Percentiles rank a stretch among this genome's conserved stretches.
Conservation (phyloP, 1,140 invertebrate genomes). For the Drosophila melanica region DNA sequence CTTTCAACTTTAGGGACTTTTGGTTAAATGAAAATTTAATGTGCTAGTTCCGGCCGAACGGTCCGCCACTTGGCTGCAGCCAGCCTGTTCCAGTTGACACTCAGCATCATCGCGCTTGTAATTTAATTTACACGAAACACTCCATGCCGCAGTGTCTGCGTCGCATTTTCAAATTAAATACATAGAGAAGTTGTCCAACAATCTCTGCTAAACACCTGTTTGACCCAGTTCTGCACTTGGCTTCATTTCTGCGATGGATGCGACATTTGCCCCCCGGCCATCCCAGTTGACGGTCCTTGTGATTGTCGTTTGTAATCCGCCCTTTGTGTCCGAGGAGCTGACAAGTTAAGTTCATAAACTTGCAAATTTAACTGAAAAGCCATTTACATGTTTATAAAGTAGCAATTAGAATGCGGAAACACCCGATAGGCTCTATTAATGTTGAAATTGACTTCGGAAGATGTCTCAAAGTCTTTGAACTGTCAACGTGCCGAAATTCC, state of each 20-base stretch:
- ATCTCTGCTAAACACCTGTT: slow-evolving; percentile 26
- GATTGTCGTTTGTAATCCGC: slow-evolving; percentile 31
- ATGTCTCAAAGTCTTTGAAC: not conserved
- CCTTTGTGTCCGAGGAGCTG: slow-evolving; percentile 4
- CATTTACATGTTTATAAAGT: slow-evolving; percentile 34
- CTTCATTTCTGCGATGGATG: not conserved
- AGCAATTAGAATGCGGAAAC: slow-evolving; percentile 16
- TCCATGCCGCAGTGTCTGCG: slow-evolving; percentile 42
- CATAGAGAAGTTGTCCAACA: slow-evolving; percentile 34
- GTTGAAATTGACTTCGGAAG: slow-evolving; percentile 7
- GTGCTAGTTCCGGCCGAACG: slow-evolving; percentile 35
- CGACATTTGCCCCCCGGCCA: slow-evolving; percentile 17
- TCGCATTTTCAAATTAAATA: slow-evolving; percentile 59
- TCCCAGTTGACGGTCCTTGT: slow-evolving; percentile 2
- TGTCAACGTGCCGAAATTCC: slow-evolving; percentile 7
- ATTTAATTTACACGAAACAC: slow-evolving; percentile 52
- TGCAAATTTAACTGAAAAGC: slow-evolving; percentile 16
- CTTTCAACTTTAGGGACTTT: slow-evolving; percentile 48
- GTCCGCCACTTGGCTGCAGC: not conserved
- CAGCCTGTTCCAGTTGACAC: slow-evolving; percentile 1
- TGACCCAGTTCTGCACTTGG: slow-evolving; percentile 15
- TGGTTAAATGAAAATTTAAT: slow-evolving; percentile 57
- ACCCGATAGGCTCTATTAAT: slow-evolving; percentile 18
- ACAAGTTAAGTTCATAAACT: slow-evolving; percentile 36
- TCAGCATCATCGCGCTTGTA: slow-evolving; percentile 40